Conservation (phyloP, 2,113 vertebrate species). For the Thryonomys swinderianus region DNA sequence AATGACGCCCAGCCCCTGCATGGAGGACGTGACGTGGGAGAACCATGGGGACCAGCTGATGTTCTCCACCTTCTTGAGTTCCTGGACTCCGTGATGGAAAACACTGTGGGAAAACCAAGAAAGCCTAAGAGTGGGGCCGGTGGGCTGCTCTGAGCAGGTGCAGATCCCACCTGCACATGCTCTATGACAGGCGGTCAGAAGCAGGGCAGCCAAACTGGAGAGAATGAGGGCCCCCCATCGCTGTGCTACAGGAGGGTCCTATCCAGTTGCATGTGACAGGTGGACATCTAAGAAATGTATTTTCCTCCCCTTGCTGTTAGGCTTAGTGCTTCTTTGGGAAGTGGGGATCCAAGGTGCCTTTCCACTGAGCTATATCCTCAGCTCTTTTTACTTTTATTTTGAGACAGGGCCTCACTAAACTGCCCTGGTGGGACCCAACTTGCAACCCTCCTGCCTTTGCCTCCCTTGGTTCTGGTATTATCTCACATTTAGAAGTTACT, state of each 20-base stretch:
- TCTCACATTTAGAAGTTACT: neutral
- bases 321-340: neutral
- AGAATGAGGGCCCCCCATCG: neutral
- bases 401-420: neutral
- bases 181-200: no score
- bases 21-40: conserved; percentile 86
- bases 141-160: neutral
- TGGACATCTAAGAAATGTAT: neutral
- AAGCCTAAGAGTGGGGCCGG: neutral
- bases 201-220: fast-evolving
- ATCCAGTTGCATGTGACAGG: neutral
- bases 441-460: neutral
- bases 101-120: conserved; percentile 75
- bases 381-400: neutral
- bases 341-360: no score
- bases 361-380: neutral
- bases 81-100: conserved; percentile 86
- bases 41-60: conserved; percentile 89
- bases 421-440: neutral
- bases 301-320: neutral
- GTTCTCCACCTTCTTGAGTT: conserved; percentile 89
- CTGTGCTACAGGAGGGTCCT: neutral
- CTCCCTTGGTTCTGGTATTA: neutral
- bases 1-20: conserved; percentile 90
- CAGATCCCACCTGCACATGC: no score